phyloP scores from a whole-genome alignment of 2,113 vertebrate genomes.

The Mustela nigripes region DNA sequence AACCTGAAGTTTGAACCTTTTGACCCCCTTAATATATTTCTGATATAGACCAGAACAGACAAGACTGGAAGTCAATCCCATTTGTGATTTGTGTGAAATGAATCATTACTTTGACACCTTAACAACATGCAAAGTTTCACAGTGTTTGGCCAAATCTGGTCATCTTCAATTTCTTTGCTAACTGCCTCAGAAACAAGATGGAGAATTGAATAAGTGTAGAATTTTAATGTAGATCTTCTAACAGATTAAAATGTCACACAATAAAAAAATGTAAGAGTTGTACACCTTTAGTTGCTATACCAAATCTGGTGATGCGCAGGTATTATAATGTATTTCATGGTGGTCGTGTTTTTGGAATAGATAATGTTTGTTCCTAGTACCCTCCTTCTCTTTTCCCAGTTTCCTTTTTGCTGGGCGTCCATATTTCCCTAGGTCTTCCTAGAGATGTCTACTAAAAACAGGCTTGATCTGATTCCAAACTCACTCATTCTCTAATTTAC shows the following conservation, averaged over 20 bases:
- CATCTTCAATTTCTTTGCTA: neutral
- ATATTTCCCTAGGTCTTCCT: neutral
- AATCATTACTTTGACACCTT: neutral
- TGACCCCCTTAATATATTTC: conserved; percentile 11
- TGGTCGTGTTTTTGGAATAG: neutral
- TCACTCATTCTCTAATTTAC: neutral
- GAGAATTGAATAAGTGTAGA: conserved; percentile 6
- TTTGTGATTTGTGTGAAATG: neutral
- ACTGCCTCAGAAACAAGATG: neutral
- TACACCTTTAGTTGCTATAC: neutral
- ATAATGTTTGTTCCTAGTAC: neutral
- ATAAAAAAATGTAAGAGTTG: neutral
- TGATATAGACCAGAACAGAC: neutral
- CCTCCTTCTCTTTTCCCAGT: neutral
- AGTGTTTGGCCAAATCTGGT: neutral
- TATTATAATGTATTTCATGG: neutral
- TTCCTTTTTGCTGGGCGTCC: neutral
- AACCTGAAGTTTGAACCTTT: neutral
- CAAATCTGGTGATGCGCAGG: neutral
- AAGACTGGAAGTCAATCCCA: neutral
- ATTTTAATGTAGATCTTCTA: neutral
- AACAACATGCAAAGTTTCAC: neutral
- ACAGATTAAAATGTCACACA: neutral
- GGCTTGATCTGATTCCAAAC: neutral
- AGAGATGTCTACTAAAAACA: neutral